Evolutionary conservation across 1,140 invertebrate species (phyloP).

Genomic region (Drosophila teissieri): DNA sequence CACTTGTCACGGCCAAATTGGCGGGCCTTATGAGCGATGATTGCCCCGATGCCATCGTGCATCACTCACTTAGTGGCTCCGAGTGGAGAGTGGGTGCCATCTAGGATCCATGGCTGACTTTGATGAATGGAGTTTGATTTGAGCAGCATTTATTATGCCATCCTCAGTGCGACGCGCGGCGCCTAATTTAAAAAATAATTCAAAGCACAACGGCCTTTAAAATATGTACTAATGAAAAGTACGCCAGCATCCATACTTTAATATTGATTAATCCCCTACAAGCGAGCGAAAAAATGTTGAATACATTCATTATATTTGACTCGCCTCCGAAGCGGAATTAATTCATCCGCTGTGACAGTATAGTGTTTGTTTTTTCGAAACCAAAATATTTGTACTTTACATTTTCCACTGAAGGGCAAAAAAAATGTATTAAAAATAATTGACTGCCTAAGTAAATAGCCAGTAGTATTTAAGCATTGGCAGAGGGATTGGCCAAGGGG

Average conservation of each 20-base stretch:
- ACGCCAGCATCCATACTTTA: neutral
- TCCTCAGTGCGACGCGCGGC: slow-evolving; percentile 10
- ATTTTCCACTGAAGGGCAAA: neutral
- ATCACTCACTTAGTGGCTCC: slow-evolving; percentile 46
- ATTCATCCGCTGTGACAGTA: slow-evolving; percentile 5
- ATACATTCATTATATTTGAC: slow-evolving; percentile 31
- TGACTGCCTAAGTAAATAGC: neutral
- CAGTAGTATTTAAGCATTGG: neutral
- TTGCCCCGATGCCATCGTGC: slow-evolving; percentile 63
- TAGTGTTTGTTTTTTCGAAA: slow-evolving; percentile 34
- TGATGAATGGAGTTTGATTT: slow-evolving; percentile 74
- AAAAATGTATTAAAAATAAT: neutral
- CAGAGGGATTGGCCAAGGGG: neutral
- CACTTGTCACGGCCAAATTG: slow-evolving; percentile 78
- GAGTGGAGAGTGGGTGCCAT: slow-evolving; percentile 16
- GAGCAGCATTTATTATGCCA: slow-evolving; percentile 53
- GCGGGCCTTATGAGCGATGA: slow-evolving; percentile 75
- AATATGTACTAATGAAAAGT: neutral
- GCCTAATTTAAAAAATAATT: slow-evolving; percentile 6
- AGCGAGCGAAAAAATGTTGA: slow-evolving; percentile 7
- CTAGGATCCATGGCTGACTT: slow-evolving; percentile 55
- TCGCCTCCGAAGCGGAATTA: slow-evolving; percentile 18
- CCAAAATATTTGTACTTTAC: slow-evolving; percentile 28
- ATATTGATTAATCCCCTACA: neutral
- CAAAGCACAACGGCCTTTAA: no score